Evolutionary conservation across 1,140 invertebrate species (phyloP), one percentile per base, ranked within the genome.

Genomic region (Lerema accius): DNA sequence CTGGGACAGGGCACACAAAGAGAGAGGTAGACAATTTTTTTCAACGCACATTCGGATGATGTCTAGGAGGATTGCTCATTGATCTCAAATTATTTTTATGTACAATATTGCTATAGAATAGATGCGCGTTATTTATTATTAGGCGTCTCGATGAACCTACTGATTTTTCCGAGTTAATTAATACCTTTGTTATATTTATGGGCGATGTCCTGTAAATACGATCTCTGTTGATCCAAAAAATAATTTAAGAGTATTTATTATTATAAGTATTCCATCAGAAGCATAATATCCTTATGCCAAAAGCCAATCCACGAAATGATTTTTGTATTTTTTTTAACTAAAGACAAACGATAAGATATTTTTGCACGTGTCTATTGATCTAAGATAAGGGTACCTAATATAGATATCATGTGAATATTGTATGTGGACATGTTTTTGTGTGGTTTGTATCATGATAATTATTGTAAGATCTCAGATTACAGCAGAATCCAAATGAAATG

Each of bases 81-180:
- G 87, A 90, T 90, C 87, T 90, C 87, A 90, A 84, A 83, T 86
- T 87, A 80, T 80, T 88, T 86, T 86, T 84, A 84, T 84, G 70
- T 82, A 71, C 76, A 80, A 81, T 78, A 78, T 69, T 78, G 65
- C 63, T 67, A 62, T 80, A 83, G 73, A 75, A 63, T 82, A 81
- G 76, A 72, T 78, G 69, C 77, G 74, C 62, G 66, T 76, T 86
- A 88, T 86, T 82, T 85, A 85, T 83, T 80, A 74, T 67, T 69
- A 64, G 65, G 67, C 58, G 65, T 74, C 65, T 71, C 75, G 73
- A 23, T 53, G 10, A 39, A 39, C 32, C 32, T 51, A 51, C 32
- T 39, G 32, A 51, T 51, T 56, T 32, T 35, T 6, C 23, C 13
- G 19, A 37, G 53, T 62, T 53, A 35, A 23, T 23, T 14, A 23